Evolutionary conservation across 2,113 vertebrate genomes (phyloP).

Genomic region (Piaya cayana): DNA sequence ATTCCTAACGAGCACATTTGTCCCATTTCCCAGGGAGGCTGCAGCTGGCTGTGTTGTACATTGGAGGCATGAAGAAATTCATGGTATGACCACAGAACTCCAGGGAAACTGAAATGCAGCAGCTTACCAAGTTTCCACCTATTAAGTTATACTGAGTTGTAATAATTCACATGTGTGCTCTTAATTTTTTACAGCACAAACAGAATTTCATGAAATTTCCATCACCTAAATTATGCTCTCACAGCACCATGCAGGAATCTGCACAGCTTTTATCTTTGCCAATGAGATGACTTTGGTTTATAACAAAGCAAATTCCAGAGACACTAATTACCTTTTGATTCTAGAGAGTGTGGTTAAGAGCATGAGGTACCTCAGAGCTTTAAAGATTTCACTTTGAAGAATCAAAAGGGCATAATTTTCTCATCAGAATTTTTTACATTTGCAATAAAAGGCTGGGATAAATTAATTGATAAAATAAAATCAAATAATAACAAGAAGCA

Average conservation of each 20-base stretch:
- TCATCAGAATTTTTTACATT: not conserved
- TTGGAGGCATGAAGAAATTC: not conserved
- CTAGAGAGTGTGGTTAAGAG: not conserved
- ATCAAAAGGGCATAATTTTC: conserved; percentile 7
- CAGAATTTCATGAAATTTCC: not conserved
- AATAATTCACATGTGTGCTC: not conserved
- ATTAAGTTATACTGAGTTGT: not conserved
- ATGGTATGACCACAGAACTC: not conserved
- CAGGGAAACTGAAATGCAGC: not conserved
- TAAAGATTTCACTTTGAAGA: conserved; percentile 3
- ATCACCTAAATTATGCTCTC: not conserved
- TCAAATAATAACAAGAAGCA: not conserved
- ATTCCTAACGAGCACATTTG: not conserved
- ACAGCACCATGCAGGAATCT: not conserved
- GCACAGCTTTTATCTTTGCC: not conserved
- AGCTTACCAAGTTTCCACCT: not conserved
- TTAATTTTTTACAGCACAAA: not conserved
- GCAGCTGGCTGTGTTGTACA: not conserved
- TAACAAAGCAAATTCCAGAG: not conserved
- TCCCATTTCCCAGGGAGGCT: not conserved
- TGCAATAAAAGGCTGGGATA: not conserved
- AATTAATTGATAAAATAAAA: not conserved
- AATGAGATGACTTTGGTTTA: not conserved
- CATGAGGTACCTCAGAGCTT: not conserved
- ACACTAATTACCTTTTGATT: not conserved